Evolutionary conservation across 2,888 invertebrate genomes (phyloP), one percentile per base, ranked within the genome.

Genomic region (Dynastes grantii): DNA sequence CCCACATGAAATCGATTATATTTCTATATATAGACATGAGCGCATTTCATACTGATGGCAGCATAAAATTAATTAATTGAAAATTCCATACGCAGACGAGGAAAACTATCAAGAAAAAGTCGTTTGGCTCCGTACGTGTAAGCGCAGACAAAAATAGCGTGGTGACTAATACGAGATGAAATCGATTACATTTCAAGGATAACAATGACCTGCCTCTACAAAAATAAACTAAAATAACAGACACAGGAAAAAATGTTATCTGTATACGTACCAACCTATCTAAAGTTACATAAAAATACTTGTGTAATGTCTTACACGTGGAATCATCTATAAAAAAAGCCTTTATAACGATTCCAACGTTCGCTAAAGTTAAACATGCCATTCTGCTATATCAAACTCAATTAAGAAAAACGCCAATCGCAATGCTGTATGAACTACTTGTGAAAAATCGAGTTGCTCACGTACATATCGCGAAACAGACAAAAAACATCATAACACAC

Each of bases 121-220:
- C 37, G 65, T 32, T 16, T 11, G n/a, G 37, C n/a, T 65, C 45
- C 45, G 13, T 29, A 27, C 0, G 32, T 27, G 63, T 13, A 13
- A 9, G 16, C 9, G 6, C 2, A 45, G 70, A 22, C 58, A 71
- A 53, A 55, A 71, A 71, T 71, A 71, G 58, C 9, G 22, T 13
- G 29, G 58, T 71, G 71, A 71, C 71, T 58, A 71, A 71, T 37
- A 71, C 37, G 37, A 68, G 49, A 29, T 29, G 61, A 61, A 61
- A 75, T 61, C 61, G 73, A 75, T 75, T 61, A 45, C 45, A 63
- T 75, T 75, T 75, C 73, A 75, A 75, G 73, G 73, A 75, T 75
- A 75, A 61, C 61, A 75, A 75, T 63, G 73, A 75, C 61, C 73
- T 75, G 73, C 73, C 73, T 75, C 73, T 75, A 75, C 45, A 75